Evolutionary conservation across 2,797 vertebrate genomes (phyloP).

Genomic region (Onychomys torridus): DNA sequence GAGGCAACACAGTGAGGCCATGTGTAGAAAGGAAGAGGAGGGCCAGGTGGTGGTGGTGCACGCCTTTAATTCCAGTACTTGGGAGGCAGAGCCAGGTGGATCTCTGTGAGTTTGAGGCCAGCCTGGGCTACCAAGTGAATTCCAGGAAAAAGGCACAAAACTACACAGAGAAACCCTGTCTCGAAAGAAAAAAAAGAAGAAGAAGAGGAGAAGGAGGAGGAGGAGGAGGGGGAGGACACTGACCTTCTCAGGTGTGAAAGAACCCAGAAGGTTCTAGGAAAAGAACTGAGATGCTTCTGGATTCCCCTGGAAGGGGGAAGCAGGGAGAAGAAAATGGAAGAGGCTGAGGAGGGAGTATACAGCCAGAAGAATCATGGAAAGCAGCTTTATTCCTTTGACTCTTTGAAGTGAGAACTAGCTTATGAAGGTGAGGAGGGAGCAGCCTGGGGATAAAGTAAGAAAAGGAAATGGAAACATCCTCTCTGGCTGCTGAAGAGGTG

Average conservation of each 20-base stretch:
- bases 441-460: slow-evolving; percentile 81
- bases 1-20: background rate
- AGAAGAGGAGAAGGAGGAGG: too few species aligned
- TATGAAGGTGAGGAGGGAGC: slow-evolving; percentile 80
- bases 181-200: too few species aligned
- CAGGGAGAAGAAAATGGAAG: background rate
- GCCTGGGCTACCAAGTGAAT: too few species aligned
- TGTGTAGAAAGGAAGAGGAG: background rate
- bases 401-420: slow-evolving; percentile 83
- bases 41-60: too few species aligned
- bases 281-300: background rate
- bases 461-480: slow-evolving; percentile 75
- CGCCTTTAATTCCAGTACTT: too few species aligned
- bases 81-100: too few species aligned
- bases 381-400: slow-evolving; percentile 85
- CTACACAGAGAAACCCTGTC: too few species aligned
- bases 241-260: background rate
- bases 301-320: slow-evolving; percentile 10
- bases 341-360: background rate
- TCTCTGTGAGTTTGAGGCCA: too few species aligned
- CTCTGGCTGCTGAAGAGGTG: slow-evolving; percentile 62
- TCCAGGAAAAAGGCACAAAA: too few species aligned
- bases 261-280: slow-evolving; percentile 35
- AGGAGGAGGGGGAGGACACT: background rate
- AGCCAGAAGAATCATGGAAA: slow-evolving; percentile 84